Percentiles rank a stretch among this genome's conserved stretches.
Conservation (phyloP, 53 echinoderm and acorn worm genomes). For the Crossaster papposus region DNA sequence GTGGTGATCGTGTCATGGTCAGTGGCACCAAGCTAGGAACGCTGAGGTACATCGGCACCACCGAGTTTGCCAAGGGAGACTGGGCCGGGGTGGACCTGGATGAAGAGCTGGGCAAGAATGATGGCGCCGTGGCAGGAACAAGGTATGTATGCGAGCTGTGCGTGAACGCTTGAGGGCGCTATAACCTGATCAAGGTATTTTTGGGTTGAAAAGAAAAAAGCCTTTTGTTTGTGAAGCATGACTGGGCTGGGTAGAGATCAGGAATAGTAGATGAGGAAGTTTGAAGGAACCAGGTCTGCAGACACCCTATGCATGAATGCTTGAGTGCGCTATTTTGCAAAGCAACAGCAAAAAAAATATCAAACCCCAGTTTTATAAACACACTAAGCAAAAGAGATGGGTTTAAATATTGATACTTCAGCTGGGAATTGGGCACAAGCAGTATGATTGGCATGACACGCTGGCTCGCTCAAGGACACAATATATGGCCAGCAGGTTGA, state of each 20-base stretch:
- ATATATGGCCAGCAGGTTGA: too few relatives aligned
- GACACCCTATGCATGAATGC: not conserved
- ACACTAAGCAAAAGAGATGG: too few relatives aligned
- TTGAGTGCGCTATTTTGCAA: not conserved
- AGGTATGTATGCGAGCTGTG: not conserved
- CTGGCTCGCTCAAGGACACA: too few relatives aligned
- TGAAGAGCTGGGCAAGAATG: conserved; percentile 97
- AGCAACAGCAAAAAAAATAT: too few relatives aligned
- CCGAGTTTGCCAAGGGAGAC: conserved; percentile 99
- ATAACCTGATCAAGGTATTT: not conserved
- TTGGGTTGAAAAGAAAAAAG: too few relatives aligned
- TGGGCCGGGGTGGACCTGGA: conserved; percentile 98
- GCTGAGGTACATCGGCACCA: conserved; percentile 95
- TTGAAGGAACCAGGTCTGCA: conserved; percentile 70
- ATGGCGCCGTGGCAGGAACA: conserved; percentile 95
- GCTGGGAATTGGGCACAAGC: too few relatives aligned
- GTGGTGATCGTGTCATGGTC: conserved; percentile 94
- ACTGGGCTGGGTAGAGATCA: conserved; percentile 96
- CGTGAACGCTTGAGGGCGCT: not conserved
- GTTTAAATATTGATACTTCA: too few relatives aligned
- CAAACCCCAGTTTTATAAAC: too few relatives aligned
- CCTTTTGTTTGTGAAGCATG: conserved; percentile 88
- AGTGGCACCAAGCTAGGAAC: conserved; percentile 97
- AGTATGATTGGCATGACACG: too few relatives aligned
- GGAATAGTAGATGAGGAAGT: conserved; percentile 95